Base-by-base conservation (phyloP, 2,113 vertebrate species). In the Prunella himalayana region DNA sequence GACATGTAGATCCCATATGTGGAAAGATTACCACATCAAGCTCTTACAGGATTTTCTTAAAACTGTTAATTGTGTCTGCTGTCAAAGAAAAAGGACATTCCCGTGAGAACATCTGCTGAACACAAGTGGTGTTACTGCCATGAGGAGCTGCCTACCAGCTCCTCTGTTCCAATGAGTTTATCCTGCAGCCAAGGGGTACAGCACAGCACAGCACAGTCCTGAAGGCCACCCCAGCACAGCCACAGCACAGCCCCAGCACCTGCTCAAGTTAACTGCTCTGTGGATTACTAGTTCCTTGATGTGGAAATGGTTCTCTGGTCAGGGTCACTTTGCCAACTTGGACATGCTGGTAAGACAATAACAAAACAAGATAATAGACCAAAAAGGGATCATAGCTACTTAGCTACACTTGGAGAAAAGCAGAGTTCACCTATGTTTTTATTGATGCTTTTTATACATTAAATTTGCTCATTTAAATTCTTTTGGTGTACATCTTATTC, bases 361-460 rank as follows among this genome's bases (percentile, higher is more conserved):
- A 63, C 2, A 4, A 73, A 21, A 50, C 30, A 82, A 78, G 35
- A 22, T 23, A 54, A 71, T 0, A 77, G 33, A 64, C 33, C 31
- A 37, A 53, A 79, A 56, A 69, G 21, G 37, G 24, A 64, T 44
- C 6, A 27, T 2, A 47, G 41, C 30, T 54, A 66, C 7, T 24
- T 3, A 47, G 45, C 30, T 57, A 70, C 42, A 14, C 39, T 64
- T 57, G 7, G 45, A 95, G 41, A 85, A 88, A 86, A 71, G 24
- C 11, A 68, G 30, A 73, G 59, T 73, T 90, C 59, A 63, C 7
- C 4, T 37, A 10, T 66, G 11, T 15, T 81, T 94, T 95, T 93
- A 95, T 88, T 95, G 64, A 88, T 88, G 41, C 13, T 68, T 90
- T 86, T 90, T 90, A 71, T 56, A 93, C 30, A 88, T 90, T 53